phyloP scores from a whole-genome alignment of 2,797 vertebrate species.

The Cryptoblepharus egeriae region DNA sequence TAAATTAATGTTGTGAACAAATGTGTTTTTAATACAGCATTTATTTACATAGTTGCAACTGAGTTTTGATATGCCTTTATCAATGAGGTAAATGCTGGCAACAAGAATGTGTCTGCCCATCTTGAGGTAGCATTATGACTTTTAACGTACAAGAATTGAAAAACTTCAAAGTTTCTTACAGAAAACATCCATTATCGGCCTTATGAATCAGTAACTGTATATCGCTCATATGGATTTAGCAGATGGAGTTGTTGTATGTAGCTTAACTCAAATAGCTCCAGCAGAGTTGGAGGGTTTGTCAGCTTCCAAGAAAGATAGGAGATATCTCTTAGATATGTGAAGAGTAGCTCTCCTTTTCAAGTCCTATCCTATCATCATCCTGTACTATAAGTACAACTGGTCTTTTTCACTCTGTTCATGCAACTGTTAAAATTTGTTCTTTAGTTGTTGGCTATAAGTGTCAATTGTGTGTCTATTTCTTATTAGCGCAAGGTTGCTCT shows the following conservation, averaged over 20 bases:
- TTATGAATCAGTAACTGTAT: constrained; percentile 63
- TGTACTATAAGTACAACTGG: background rate
- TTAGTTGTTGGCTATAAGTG: background rate
- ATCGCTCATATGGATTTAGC: constrained; percentile 70
- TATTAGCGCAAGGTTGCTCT: background rate
- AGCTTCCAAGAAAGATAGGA: constrained; percentile 67
- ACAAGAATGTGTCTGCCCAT: background rate
- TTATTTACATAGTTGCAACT: background rate
- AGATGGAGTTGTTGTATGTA: constrained; percentile 67
- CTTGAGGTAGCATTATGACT: background rate
- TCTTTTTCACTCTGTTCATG: background rate
- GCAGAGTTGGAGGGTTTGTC: constrained; percentile 67
- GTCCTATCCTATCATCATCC: constrained; percentile 17
- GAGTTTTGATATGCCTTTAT: background rate
- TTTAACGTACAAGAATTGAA: background rate
- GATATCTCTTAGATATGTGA: constrained; percentile 65
- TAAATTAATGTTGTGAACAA: background rate
- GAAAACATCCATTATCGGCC: constrained; percentile 61
- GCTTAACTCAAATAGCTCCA: constrained; percentile 70
- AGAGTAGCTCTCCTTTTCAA: constrained; percentile 54
- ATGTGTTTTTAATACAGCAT: background rate
- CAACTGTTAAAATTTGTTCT: background rate
- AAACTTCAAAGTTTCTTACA: constrained; percentile 56
- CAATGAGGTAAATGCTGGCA: background rate
- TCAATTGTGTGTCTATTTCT: background rate